These are phyloP conservation scores for Enteromius fasciolatus DNA, from an alignment of 2,797 vertebrate genomes.

Conservation along the genomic window DNA sequence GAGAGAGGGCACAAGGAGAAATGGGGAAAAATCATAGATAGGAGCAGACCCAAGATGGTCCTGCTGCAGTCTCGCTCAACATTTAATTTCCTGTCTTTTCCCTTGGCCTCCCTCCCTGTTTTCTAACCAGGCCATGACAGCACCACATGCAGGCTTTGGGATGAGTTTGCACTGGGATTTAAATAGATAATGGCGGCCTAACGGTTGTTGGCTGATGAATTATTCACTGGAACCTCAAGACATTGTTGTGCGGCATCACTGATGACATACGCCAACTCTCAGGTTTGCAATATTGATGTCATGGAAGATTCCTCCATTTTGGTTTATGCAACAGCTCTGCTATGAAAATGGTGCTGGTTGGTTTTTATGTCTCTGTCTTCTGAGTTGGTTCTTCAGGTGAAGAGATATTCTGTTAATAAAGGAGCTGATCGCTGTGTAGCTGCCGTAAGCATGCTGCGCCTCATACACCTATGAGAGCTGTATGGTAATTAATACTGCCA, in stretches of 20 bases:
- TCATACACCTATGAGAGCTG: constrained; percentile 6
- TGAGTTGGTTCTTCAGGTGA: not conserved
- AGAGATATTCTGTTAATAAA: constrained; percentile 19
- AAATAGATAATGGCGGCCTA: constrained; percentile 77
- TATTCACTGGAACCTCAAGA: constrained; percentile 75
- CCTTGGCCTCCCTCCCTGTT: constrained; percentile 35
- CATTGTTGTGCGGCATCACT: constrained; percentile 73
- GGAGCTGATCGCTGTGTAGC: constrained; percentile 3
- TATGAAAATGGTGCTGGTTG: constrained; percentile 6
- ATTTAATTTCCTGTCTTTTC: constrained; percentile 62
- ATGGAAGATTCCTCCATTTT: constrained; percentile 38
- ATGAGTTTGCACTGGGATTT: constrained; percentile 72
- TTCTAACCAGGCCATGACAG: constrained; percentile 64
- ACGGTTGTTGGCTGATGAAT: constrained; percentile 73
- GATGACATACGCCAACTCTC: constrained; percentile 69
- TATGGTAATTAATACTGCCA: constrained; percentile 24
- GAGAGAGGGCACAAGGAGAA: constrained; percentile 34
- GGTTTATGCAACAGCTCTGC: constrained; percentile 2
- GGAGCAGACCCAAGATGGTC: constrained; percentile 42
- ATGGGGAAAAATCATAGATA: constrained; percentile 48
- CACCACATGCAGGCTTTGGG: constrained; percentile 67
- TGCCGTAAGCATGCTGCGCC: not conserved
- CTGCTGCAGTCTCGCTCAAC: constrained; percentile 46
- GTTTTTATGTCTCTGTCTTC: constrained; percentile 8
- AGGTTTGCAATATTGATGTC: constrained; percentile 75